Conservation (phyloP, 2,113 vertebrate genomes). For the Zosterops pallidus region DNA sequence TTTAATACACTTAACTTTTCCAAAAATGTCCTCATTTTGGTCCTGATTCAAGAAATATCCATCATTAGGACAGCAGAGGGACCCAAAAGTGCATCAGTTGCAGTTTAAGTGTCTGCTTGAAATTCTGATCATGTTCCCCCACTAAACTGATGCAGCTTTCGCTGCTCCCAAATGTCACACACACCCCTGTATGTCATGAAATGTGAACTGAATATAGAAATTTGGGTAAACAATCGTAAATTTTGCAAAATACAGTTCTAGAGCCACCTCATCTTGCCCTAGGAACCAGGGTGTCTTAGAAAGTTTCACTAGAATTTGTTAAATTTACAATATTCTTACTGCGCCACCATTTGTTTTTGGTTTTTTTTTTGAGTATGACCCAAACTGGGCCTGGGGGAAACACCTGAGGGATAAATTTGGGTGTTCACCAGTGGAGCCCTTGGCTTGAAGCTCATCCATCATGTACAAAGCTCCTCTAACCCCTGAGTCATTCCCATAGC, state of each 20-base stretch:
- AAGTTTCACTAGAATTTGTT: background rate
- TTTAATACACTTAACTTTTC: background rate
- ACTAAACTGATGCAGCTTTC: background rate
- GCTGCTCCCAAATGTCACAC: background rate
- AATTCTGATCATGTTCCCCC: background rate
- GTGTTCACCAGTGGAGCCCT: background rate
- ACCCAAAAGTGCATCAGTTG: background rate
- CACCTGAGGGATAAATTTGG: background rate
- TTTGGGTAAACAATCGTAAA: background rate
- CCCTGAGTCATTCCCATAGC: background rate
- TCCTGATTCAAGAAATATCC: background rate
- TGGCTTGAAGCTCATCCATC: background rate
- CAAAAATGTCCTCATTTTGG: background rate
- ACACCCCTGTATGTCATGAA: background rate
- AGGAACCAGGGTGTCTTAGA: background rate
- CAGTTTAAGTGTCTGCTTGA: background rate
- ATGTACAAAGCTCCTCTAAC: background rate
- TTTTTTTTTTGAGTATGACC: background rate
- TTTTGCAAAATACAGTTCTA: background rate
- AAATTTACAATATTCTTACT: background rate
- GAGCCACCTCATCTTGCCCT: background rate
- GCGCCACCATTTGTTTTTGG: background rate
- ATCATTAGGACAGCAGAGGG: slow-evolving; percentile 29
- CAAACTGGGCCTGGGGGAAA: background rate
- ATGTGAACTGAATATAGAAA: background rate